phyloP scores from a whole-genome alignment of 2,113 vertebrate species.

The Cathartes aura region DNA sequence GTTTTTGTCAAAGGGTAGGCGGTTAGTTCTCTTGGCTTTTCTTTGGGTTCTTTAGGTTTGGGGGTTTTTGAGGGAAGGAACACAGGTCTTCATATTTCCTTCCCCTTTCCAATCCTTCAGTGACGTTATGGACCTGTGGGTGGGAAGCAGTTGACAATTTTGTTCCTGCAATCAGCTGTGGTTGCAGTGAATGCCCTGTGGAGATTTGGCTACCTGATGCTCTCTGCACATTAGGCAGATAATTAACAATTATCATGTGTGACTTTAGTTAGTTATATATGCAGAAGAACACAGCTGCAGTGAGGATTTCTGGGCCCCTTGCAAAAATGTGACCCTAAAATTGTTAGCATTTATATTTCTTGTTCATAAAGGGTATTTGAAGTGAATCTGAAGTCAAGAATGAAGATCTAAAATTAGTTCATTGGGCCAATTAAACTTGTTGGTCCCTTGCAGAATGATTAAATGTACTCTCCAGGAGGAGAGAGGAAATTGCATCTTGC shows the following conservation, averaged over 20 bases:
- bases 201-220: background rate
- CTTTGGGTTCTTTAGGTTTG: background rate
- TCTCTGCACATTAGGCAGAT: background rate
- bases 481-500: slow-evolving; percentile 15
- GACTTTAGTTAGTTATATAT: background rate
- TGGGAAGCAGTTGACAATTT: slow-evolving; percentile 24
- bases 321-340: background rate
- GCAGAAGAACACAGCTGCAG: background rate
- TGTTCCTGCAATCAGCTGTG: background rate
- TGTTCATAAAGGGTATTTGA: background rate
- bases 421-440: background rate
- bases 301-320: background rate
- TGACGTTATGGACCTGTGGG: accelerated
- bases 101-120: background rate
- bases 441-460: slow-evolving; percentile 11
- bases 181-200: background rate
- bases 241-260: background rate
- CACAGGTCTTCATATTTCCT: background rate
- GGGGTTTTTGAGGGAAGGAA: background rate
- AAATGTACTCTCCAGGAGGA: background rate
- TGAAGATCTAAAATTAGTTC: slow-evolving; percentile 20
- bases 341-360: background rate
- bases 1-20: background rate
- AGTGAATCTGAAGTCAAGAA: background rate
- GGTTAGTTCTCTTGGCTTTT: background rate